Percentiles rank a stretch among this genome's conserved stretches.
Evolutionary conservation across 2,113 vertebrate species (phyloP).

Genomic region (Spea multiplicata): DNA sequence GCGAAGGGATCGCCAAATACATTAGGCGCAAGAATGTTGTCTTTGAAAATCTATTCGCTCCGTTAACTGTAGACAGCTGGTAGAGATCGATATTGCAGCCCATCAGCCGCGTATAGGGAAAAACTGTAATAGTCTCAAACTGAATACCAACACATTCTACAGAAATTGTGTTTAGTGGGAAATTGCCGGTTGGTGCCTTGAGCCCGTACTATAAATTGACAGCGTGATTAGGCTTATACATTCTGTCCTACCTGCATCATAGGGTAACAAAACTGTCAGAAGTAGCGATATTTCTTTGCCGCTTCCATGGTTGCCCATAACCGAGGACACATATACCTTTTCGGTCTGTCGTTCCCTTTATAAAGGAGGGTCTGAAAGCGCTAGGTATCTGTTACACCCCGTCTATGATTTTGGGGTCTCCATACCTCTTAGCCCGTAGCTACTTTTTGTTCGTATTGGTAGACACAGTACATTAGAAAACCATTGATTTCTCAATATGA

Average conservation of each 20-base stretch:
- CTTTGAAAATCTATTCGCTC: slow-evolving; percentile 28
- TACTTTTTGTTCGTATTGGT: too few species aligned
- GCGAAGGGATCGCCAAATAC: slow-evolving; percentile 37
- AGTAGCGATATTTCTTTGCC: too few species aligned
- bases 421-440: too few species aligned
- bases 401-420: too few species aligned
- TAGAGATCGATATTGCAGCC: not conserved
- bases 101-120: slow-evolving; percentile 4
- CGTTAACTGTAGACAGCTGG: slow-evolving; percentile 1
- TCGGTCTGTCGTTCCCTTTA: too few species aligned
- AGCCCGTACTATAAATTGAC: slow-evolving; percentile 45
- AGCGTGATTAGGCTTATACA: slow-evolving; percentile 23
- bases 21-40: slow-evolving; percentile 40
- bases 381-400: too few species aligned
- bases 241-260: not conserved
- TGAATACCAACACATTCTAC: slow-evolving; percentile 29
- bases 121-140: slow-evolving; percentile 29
- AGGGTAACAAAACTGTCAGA: too few species aligned
- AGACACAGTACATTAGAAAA: too few species aligned
- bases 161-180: slow-evolving; percentile 40
- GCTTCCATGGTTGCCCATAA: too few species aligned
- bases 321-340: too few species aligned
- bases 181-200: slow-evolving; percentile 43
- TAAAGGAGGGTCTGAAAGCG: too few species aligned
- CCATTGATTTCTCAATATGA: too few species aligned